Conservation (phyloP, 2,797 vertebrate species). For the Sebastes jordani region DNA sequence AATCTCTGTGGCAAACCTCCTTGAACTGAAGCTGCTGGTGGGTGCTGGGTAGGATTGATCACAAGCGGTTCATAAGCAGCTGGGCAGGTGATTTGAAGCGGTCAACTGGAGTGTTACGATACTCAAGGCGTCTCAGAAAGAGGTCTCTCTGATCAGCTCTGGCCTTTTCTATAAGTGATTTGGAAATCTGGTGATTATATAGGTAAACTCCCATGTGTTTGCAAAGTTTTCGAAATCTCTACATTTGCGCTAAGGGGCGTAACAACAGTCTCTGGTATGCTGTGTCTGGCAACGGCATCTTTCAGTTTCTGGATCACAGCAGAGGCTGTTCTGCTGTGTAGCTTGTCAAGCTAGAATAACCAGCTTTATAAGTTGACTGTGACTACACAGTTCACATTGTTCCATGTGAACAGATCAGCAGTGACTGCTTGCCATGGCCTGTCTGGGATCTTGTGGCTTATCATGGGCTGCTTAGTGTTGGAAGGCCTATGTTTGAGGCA, state of each 20-base stretch:
- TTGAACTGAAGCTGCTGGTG: not conserved
- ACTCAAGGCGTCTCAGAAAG: not conserved
- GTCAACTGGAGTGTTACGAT: not conserved
- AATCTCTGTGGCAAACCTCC: not conserved
- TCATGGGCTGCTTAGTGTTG: conserved; percentile 1
- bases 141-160: conserved; percentile 17
- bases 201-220: not conserved
- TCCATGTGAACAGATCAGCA: not conserved
- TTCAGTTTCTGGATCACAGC: conserved; percentile 28
- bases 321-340: not conserved
- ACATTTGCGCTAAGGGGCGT: not conserved
- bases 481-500: not conserved
- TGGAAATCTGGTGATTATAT: not conserved
- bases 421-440: not conserved
- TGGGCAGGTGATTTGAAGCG: not conserved
- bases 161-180: not conserved
- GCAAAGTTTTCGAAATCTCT: conserved; percentile 4
- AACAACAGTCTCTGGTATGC: not conserved
- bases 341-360: not conserved
- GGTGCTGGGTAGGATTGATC: not conserved
- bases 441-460: not conserved
- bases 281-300: not conserved
- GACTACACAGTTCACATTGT: not conserved
- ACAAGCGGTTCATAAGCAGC: not conserved
- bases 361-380: not conserved